Conservation (phyloP, 2,797 vertebrate genomes). For the Echeneis naucrates region DNA sequence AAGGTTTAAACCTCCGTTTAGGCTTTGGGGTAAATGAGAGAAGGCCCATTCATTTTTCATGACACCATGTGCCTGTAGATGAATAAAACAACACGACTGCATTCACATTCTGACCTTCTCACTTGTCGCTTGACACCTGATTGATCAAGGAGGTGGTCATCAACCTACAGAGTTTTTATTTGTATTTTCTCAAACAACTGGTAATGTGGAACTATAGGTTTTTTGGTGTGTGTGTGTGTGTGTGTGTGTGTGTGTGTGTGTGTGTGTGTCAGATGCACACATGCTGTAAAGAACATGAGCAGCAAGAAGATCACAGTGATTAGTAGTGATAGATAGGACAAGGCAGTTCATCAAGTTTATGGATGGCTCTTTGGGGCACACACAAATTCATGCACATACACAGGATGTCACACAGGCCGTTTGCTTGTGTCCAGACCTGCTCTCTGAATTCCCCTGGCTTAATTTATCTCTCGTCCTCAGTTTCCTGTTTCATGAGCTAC, state of each 20-base stretch:
- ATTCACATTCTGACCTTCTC: constrained; percentile 73
- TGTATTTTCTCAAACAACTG: constrained; percentile 8
- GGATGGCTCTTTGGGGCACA: constrained; percentile 46
- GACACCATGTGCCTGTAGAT: constrained; percentile 68
- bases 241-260: constrained; percentile 6
- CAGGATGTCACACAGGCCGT: constrained; percentile 69
- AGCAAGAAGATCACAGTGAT: constrained; percentile 42
- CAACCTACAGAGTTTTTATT: neutral
- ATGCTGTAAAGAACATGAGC: constrained; percentile 11
- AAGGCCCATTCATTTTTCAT: constrained; percentile 81
- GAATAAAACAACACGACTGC: constrained; percentile 74
- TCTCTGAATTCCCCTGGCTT: constrained; percentile 82
- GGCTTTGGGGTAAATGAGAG: constrained; percentile 74
- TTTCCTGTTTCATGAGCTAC: constrained; percentile 84
- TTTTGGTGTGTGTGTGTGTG: constrained; percentile 4
- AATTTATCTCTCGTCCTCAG: constrained; percentile 82
- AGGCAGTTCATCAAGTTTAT: constrained; percentile 71
- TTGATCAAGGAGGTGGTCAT: constrained; percentile 30
- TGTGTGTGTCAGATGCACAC: constrained; percentile 25
- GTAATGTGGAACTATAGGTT: neutral
- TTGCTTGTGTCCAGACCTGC: constrained; percentile 79
- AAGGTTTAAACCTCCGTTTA: constrained; percentile 74
- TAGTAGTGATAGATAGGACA: constrained; percentile 51
- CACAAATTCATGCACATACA: constrained; percentile 34
- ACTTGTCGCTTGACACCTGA: constrained; percentile 62